Percentiles rank a stretch among this genome's conserved stretches.
phyloP scores from a whole-genome alignment of 2,113 vertebrate genomes.

The Aythya baeri region DNA sequence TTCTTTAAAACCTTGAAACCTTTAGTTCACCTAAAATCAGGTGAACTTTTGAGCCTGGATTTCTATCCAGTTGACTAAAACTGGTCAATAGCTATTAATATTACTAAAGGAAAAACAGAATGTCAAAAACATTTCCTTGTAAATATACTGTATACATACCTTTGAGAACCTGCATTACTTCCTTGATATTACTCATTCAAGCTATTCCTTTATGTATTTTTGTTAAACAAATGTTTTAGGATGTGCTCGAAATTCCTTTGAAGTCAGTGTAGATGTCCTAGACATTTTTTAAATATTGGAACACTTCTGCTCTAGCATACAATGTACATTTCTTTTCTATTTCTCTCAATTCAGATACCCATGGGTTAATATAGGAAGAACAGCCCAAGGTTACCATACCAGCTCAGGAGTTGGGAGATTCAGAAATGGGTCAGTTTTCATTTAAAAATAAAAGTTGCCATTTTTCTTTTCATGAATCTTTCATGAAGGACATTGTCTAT shows the following conservation, averaged over 20 bases:
- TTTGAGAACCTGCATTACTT: neutral
- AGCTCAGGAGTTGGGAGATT: neutral
- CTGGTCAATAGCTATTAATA: accelerated
- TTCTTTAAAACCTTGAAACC: neutral
- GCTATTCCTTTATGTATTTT: neutral
- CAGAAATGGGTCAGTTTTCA: neutral
- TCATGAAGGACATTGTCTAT: neutral
- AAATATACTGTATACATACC: neutral
- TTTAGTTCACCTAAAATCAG: neutral
- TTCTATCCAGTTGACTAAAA: neutral
- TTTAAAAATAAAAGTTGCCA: neutral
- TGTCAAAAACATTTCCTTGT: neutral
- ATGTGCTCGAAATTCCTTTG: neutral
- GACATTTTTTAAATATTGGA: neutral
- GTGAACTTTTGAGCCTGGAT: neutral
- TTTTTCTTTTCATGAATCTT: neutral
- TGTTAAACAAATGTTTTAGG: neutral
- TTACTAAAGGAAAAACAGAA: neutral
- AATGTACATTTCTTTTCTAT: neutral
- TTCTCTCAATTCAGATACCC: neutral
- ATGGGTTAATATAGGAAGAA: neutral
- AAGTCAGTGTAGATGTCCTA: neutral
- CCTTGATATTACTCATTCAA: neutral
- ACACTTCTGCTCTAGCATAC: neutral
- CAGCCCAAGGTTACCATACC: neutral